Conservation (phyloP, 1,140 invertebrate species). For the Melitaea cinxia region DNA sequence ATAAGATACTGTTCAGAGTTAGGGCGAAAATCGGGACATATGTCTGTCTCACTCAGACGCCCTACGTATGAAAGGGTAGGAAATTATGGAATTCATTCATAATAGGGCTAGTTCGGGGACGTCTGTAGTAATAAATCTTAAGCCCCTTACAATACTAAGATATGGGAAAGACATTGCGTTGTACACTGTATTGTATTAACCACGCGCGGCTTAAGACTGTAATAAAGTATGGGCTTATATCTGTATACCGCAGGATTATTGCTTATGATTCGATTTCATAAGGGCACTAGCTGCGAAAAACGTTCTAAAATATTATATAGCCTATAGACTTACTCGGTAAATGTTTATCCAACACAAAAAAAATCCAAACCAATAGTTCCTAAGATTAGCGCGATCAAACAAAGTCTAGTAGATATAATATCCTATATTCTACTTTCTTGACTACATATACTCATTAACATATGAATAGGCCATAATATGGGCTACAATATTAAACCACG, state of each 20-base stretch:
- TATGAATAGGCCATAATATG: too few species aligned
- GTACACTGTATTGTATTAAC: constrained; percentile 3
- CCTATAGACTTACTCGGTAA: too few species aligned
- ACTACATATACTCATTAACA: too few species aligned
- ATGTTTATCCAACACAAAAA: too few species aligned
- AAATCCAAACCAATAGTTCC: too few species aligned
- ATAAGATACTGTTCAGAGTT: constrained; percentile 17
- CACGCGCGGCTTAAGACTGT: constrained; percentile 7
- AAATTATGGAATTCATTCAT: constrained; percentile 26
- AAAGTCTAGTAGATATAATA: too few species aligned
- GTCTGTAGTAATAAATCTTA: constrained; percentile 55
- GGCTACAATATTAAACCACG: too few species aligned
- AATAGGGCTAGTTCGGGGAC: constrained; percentile 30
- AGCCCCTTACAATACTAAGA: constrained; percentile 40
- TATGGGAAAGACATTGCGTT: constrained; percentile 26
- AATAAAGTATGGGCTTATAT: neutral
- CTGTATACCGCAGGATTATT: neutral
- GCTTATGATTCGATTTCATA: neutral
- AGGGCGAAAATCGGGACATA: constrained; percentile 13
- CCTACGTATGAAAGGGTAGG: constrained; percentile 21
- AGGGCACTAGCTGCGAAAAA: too few species aligned
- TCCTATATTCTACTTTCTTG: too few species aligned
- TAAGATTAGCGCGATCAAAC: too few species aligned
- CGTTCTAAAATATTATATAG: too few species aligned
- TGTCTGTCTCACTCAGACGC: constrained; percentile 19